A percentile compares a stretch with the other conserved stretches of the same genome.
Evolutionary conservation across 1,140 invertebrate species (phyloP).

Genomic region (Sitophilus oryzae): DNA sequence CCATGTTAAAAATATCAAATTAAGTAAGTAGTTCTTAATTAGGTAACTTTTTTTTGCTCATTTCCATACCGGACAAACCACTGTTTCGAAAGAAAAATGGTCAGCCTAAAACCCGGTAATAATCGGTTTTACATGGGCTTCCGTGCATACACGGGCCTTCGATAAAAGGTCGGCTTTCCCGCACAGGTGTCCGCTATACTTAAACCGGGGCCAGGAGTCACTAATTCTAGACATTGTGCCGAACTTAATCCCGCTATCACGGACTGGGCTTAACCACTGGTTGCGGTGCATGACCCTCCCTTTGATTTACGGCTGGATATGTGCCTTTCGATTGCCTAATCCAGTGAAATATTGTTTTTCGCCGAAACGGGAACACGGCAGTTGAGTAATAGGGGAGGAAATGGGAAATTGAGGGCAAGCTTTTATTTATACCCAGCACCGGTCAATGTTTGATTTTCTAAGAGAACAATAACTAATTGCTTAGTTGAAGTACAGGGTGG

Average conservation of each 20-base stretch:
- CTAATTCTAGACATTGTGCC: conserved; percentile 20
- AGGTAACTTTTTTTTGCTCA: too few species aligned
- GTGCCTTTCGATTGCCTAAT: conserved; percentile 30
- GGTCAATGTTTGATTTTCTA: too few species aligned
- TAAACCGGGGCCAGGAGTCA: conserved; percentile 14
- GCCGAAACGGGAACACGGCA: neutral
- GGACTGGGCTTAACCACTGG: conserved; percentile 15
- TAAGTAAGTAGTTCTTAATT: too few species aligned
- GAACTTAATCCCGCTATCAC: conserved; percentile 13
- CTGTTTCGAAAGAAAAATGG: too few species aligned
- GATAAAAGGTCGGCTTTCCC: neutral
- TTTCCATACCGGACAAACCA: too few species aligned
- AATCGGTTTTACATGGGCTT: neutral
- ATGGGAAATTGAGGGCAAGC: too few species aligned
- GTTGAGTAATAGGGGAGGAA: neutral
- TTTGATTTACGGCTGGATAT: conserved; percentile 33
- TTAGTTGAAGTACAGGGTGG: too few species aligned
- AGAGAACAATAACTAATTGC: too few species aligned
- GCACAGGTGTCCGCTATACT: conserved; percentile 6
- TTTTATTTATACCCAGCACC: too few species aligned
- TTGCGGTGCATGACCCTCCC: conserved; percentile 9
- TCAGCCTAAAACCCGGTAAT: neutral
- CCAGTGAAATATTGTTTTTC: conserved; percentile 31
- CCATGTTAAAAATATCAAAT: too few species aligned
- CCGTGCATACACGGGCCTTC: neutral